Evolutionary conservation across 2,113 vertebrate genomes (phyloP).

Genomic region (Pionites leucogaster): DNA sequence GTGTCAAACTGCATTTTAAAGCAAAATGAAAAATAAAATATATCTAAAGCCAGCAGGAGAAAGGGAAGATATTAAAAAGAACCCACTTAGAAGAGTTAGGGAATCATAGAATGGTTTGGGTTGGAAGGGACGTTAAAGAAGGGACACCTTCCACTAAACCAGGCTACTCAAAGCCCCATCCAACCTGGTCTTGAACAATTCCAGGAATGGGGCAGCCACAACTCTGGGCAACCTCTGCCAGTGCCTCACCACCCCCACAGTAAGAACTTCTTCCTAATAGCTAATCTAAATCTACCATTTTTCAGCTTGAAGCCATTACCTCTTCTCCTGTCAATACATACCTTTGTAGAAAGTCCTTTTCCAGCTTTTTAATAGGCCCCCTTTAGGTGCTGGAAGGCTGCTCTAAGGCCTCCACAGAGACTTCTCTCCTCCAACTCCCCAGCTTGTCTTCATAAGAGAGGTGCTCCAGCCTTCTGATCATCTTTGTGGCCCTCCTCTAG

Average conservation of each 20-base stretch:
- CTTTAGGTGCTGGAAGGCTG: background rate
- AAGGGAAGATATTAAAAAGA: background rate
- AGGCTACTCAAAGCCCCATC: background rate
- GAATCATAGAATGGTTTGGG: background rate
- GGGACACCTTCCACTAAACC: background rate
- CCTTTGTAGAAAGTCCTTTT: background rate
- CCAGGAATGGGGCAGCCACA: background rate
- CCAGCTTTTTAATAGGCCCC: background rate
- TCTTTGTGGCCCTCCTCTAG: background rate
- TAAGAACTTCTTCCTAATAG: background rate
- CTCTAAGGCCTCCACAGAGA: background rate
- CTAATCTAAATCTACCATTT: background rate
- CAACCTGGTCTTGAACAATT: background rate
- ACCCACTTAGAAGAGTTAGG: background rate
- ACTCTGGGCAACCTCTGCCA: background rate
- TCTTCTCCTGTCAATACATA: background rate
- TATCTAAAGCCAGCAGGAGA: background rate
- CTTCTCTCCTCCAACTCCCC: background rate
- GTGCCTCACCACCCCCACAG: background rate
- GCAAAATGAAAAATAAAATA: background rate
- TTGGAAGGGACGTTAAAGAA: background rate
- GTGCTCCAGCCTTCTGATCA: background rate
- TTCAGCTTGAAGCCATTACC: background rate
- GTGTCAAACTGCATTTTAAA: background rate
- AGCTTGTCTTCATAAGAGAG: background rate